Evolutionary conservation across 2,113 vertebrate species (phyloP), one percentile per base, ranked within the genome.

Genomic region (Tychaedon coryphoeus): DNA sequence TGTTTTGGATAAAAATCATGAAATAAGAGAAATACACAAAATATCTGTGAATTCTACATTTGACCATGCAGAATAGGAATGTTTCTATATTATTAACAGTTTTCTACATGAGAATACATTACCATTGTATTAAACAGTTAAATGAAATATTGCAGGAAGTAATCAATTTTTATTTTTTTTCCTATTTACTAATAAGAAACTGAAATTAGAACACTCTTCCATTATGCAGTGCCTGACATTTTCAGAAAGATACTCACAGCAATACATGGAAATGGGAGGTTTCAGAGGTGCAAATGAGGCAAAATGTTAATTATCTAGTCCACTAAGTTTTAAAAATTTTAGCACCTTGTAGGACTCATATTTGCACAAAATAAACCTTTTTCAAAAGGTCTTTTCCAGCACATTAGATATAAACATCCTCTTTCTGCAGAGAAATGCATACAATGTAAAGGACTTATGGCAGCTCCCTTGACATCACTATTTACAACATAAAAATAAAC

Each of bases 301-400:
- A 96, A 95, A 95, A 95, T 74, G 74, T 79, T 96, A 94, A 94
- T 96, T 93, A 93, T 36, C 67, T 74, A 85, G 64, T 58, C 31
- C 88, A 88, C 67, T 53, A 96, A 79, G 28, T 66, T 91, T 90
- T 34, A 82, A 72, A 95, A 91, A 90, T 33, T 38, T 82, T 95
- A 96, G 77, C 70, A 95, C 38, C 51, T 86, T 90, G 19, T 45
- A 92, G 56, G 54, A 66, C 33, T 85, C 58, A 77, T 86, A 94
- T 77, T 90, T 79, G 67, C 60, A 95, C 78, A 80, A 91, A 92
- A 91, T 51, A 87, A 96, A 88, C 71, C 61, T 79, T 73, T 88
- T 62, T 56, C n/a, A n/a, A 92, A 95, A 93, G 45, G 31, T 79
- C 78, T 94, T 77, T 60, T 77, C 15, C 53, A 74, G 71, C 25